Conservation (phyloP, 2,888 invertebrate species). For the Ophion obscuratus region DNA sequence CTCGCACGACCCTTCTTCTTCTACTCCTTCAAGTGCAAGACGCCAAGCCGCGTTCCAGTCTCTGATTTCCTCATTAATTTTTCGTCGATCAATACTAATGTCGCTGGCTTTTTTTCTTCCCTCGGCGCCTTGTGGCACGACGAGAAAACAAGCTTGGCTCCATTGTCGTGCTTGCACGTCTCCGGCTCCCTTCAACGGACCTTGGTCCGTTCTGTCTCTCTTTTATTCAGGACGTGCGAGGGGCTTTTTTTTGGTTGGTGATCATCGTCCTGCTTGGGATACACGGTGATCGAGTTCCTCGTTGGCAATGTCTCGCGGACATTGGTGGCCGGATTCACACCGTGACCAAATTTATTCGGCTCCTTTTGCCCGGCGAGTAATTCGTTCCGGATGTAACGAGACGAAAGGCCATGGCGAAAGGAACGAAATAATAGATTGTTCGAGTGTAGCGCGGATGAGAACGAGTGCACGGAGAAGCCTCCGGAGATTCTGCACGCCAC, state of each 20-base stretch:
- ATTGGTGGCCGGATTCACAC: not conserved
- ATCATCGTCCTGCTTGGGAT: not conserved
- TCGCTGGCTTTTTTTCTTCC: slow-evolving; percentile 43
- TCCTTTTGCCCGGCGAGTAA: slow-evolving; percentile 26
- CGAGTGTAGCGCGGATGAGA: not conserved
- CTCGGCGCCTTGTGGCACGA: slow-evolving; percentile 5
- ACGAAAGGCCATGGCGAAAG: slow-evolving; percentile 13
- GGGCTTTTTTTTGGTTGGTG: slow-evolving; percentile 31
- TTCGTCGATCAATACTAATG: slow-evolving; percentile 71
- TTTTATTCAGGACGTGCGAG: slow-evolving; percentile 34
- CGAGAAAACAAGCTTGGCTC: slow-evolving; percentile 43
- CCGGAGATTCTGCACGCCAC: too few relatives aligned
- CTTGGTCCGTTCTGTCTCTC: not conserved
- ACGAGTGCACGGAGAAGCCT: too few relatives aligned
- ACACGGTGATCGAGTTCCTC: slow-evolving; percentile 46
- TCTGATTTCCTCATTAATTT: slow-evolving; percentile 81
- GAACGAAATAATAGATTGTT: slow-evolving; percentile 2
- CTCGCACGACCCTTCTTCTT: slow-evolving; percentile 51
- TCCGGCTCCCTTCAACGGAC: slow-evolving; percentile 12
- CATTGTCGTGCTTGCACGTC: slow-evolving; percentile 18
- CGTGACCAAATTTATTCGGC: not conserved
- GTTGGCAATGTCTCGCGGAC: slow-evolving; percentile 12
- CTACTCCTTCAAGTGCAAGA: not conserved
- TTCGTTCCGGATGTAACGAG: slow-evolving; percentile 62
- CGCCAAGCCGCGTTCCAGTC: slow-evolving; percentile 72